Evolutionary conservation across 2,797 vertebrate genomes (phyloP).

Genomic region (Heteromormyrus szaboi): DNA sequence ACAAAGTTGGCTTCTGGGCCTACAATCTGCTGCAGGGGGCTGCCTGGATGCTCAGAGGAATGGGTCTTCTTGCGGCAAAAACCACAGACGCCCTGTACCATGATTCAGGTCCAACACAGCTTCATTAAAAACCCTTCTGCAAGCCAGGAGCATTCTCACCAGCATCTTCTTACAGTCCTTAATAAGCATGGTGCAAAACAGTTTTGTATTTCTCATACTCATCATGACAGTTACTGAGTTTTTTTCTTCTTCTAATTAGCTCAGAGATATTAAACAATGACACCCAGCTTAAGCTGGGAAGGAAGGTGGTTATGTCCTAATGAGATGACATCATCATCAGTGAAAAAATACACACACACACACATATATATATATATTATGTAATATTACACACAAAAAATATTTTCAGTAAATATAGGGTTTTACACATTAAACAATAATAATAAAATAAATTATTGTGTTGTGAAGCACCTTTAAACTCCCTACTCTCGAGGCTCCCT

Average conservation of each 20-base stretch:
- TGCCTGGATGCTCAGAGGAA: slow-evolving; percentile 50
- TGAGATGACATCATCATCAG: neutral
- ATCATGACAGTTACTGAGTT: neutral
- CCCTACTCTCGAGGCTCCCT: neutral
- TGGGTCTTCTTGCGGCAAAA: slow-evolving; percentile 49
- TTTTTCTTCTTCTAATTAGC: slow-evolving; percentile 3
- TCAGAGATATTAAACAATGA: neutral
- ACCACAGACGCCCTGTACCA: slow-evolving; percentile 50
- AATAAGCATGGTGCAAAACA: neutral
- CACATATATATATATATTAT: neutral
- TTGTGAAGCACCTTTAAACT: neutral
- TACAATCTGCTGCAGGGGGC: slow-evolving; percentile 52
- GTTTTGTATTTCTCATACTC: neutral
- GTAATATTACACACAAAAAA: neutral
- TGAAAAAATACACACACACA: neutral
- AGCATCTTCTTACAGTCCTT: neutral
- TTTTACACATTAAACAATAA: neutral
- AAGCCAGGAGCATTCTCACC: neutral
- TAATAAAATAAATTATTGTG: neutral
- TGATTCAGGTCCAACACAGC: slow-evolving; percentile 52
- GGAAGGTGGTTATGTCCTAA: neutral
- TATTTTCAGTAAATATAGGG: neutral
- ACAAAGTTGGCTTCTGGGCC: slow-evolving; percentile 48
- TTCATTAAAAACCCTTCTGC: neutral
- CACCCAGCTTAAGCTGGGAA: neutral